Conservation (phyloP, 1,140 invertebrate genomes). For the Hyphantria cunea region DNA sequence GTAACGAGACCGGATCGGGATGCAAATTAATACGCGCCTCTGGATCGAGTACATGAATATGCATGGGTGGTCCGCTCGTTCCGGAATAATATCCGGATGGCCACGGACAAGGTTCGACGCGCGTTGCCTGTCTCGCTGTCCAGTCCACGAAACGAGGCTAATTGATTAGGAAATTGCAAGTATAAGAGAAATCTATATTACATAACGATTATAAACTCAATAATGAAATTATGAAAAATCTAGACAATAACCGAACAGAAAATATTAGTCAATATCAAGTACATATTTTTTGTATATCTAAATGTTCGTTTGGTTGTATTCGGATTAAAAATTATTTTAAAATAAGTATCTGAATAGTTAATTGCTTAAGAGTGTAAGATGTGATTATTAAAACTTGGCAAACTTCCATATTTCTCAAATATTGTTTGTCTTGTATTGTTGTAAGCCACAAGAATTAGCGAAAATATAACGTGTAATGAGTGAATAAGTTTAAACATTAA, state of each 20-base stretch:
- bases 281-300: too few relatives aligned
- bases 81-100: conserved; percentile 63
- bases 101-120: conserved; percentile 28
- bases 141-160: not conserved
- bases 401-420: conserved; percentile 50
- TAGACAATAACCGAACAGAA: too few relatives aligned
- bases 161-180: too few relatives aligned
- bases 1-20: conserved; percentile 57
- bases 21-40: conserved; percentile 78
- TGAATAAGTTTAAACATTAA: conserved; percentile 22
- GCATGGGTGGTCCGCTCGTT: conserved; percentile 55
- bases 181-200: too few relatives aligned
- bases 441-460: conserved; percentile 45
- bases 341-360: too few relatives aligned
- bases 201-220: too few relatives aligned
- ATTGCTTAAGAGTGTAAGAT: conserved; percentile 34
- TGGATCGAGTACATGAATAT: conserved; percentile 72
- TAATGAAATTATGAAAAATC: too few relatives aligned
- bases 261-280: too few relatives aligned
- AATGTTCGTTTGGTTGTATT: not conserved
- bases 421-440: conserved; percentile 43
- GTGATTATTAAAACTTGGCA: conserved; percentile 54
- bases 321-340: not conserved
- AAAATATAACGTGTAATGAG: conserved; percentile 23
- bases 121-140: conserved; percentile 10